These are phyloP conservation scores for Synchiropus splendidus DNA, from an alignment of 2,113 vertebrate species.

Conservation along the genomic window DNA sequence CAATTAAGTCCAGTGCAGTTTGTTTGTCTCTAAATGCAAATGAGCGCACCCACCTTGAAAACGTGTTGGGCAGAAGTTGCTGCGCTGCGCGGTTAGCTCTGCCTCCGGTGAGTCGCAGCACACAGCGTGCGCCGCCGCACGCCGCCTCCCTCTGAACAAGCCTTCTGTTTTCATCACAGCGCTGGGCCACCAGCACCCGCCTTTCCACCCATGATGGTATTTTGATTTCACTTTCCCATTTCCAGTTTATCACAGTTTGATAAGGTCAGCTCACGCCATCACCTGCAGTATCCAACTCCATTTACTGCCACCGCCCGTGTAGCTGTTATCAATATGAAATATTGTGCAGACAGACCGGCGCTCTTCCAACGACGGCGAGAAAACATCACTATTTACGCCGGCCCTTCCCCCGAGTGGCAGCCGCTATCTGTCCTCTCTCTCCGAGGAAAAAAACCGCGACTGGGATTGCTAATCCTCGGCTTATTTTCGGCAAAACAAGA, in stretches of 20 bases:
- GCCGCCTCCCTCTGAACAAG: too few relatives aligned
- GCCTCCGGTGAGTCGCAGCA: conserved; percentile 16
- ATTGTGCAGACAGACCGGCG: conserved; percentile 55
- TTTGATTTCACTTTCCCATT: conserved; percentile 71
- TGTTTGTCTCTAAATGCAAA: conserved; percentile 37
- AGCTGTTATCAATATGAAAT: conserved; percentile 71
- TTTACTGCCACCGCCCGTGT: conserved; percentile 63
- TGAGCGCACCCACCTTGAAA: conserved; percentile 7
- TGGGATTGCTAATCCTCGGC: conserved; percentile 40
- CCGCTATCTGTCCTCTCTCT: conserved; percentile 40
- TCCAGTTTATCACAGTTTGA: conserved; percentile 74
- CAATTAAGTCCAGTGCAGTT: conserved; percentile 51
- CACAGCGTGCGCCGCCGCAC: conserved; percentile 2
- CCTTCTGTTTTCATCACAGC: too few relatives aligned
- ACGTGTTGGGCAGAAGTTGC: conserved; percentile 15
- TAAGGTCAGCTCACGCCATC: conserved; percentile 70
- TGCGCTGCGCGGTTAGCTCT: conserved; percentile 17
- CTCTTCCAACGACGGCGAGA: conserved; percentile 43
- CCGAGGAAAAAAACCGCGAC: conserved; percentile 15
- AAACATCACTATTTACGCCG: conserved; percentile 58
- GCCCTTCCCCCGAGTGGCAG: conserved; percentile 37
- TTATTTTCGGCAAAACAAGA: conserved; percentile 43
- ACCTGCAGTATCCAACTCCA: conserved; percentile 68
- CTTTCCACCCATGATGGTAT: conserved; percentile 48
- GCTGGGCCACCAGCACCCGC: conserved; percentile 38